Evolutionary conservation across 23 tunicate genomes (phyloP), one percentile per base, ranked within the genome.

Genomic region (Diplosoma virens): DNA sequence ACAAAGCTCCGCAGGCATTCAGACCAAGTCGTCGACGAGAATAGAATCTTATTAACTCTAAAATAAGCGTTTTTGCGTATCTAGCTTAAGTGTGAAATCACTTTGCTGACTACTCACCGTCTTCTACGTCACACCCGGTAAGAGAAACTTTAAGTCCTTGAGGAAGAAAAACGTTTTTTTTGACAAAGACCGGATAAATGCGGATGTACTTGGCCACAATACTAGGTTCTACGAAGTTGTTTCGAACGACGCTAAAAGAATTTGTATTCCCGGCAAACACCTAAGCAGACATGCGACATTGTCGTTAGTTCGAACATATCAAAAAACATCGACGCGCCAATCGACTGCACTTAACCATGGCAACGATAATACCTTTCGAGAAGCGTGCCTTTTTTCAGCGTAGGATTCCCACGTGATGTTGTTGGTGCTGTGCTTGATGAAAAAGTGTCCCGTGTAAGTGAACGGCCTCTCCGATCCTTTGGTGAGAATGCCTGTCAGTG

Each of bases 151-250:
- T 89, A 14, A 92, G 47, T 50, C 73, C 80, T 36, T 92, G 87
- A 50, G 75, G 37, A 1, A 25, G 9, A 9, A 37, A 29, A 23
- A 59, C 63, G 0, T 77, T 20, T 7, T 72, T 36, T 1, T 11
- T 20, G 18, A 47, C 3, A 0, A 81, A 66, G 21, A 77, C 80
- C 9, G 97, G 97, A 52, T 85, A 92, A 53, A 92, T 64, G 21
- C 97, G 81, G 31, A 92, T 24, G 47, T 86, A 81, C 0, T 81
- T 70, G 3, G 92, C 92, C 30, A 56, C 23, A 41, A 92, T 92
- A 4, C 71, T 56, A 24, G 97, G 92, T 0, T 63, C 41, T n/a
- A 92, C 75, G 33, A 92, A 92, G 61, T 92, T 92, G 58, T 92
- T 92, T 18, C 84, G 79, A 20, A 78, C 84, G 16, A 37, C 68